Conservation (phyloP, 2,888 invertebrate species). For the Stenotaenia linearis region DNA sequence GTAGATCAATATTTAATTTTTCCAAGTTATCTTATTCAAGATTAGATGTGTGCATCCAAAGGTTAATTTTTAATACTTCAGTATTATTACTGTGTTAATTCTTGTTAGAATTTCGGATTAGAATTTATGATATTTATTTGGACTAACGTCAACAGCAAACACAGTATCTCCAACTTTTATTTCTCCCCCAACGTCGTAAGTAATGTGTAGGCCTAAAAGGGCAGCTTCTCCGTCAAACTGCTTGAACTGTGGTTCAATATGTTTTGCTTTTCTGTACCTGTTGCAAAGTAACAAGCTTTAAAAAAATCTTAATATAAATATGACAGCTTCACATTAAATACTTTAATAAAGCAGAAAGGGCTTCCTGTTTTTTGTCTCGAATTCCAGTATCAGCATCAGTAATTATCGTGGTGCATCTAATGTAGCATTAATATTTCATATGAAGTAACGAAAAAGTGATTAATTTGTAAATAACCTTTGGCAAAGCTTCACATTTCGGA, state of each 20-base stretch:
- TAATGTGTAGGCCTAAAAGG: neutral
- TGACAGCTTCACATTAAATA: neutral
- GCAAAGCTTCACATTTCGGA: conserved; percentile 10
- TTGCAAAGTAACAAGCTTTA: neutral
- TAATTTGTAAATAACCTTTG: neutral
- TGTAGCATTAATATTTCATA: neutral
- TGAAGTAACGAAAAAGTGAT: too few species aligned
- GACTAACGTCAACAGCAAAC: neutral
- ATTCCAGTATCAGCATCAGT: neutral
- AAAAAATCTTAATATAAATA: neutral
- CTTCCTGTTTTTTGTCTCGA: neutral
- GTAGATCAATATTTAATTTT: too few species aligned
- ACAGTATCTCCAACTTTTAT: neutral
- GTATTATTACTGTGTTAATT: too few species aligned
- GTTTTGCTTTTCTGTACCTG: neutral
- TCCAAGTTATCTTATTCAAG: too few species aligned
- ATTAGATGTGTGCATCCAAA: too few species aligned
- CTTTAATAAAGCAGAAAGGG: neutral
- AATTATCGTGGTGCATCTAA: neutral
- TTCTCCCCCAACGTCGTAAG: neutral
- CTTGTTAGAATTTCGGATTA: too few species aligned
- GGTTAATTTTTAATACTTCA: too few species aligned
- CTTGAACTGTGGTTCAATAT: neutral
- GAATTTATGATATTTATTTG: neutral
- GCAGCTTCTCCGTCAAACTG: neutral